A percentile compares a stretch with the other conserved stretches of the same genome.
Conservation (phyloP, 2,888 invertebrate genomes). For the Chymomyza procnemis region DNA sequence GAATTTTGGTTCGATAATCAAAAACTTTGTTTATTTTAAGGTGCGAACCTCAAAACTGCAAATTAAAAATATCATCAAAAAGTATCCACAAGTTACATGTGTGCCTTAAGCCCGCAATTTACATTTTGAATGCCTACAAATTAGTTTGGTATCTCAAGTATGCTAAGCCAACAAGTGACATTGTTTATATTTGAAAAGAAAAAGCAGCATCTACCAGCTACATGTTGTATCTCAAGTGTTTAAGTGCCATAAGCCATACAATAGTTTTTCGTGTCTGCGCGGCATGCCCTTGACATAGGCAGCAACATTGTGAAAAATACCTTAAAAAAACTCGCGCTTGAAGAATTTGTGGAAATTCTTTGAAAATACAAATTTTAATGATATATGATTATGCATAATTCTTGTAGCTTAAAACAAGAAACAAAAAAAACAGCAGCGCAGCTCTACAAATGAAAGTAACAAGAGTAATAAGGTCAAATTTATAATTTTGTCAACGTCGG, state of each 20-base stretch:
- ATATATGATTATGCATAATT: background rate
- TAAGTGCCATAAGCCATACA: background rate
- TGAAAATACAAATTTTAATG: constrained; percentile 3
- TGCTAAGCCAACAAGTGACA: background rate
- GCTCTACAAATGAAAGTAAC: constrained; percentile 62
- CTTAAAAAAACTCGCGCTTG: background rate
- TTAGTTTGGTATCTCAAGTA: too few species aligned
- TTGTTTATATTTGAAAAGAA: background rate
- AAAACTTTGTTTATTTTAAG: too few species aligned
- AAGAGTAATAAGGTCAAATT: constrained; percentile 72
- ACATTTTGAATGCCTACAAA: too few species aligned
- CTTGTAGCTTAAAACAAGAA: background rate
- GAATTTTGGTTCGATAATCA: too few species aligned
- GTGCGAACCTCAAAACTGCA: too few species aligned
- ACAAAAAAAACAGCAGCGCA: background rate
- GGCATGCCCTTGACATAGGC: background rate
- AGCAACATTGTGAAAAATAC: background rate
- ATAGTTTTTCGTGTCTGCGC: background rate
- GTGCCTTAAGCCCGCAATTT: too few species aligned
- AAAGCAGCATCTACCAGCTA: background rate
- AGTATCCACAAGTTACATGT: too few species aligned
- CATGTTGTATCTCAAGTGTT: background rate
- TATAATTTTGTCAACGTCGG: constrained; percentile 69
- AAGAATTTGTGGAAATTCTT: background rate
- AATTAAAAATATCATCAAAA: too few species aligned